Evolutionary conservation across 2,888 invertebrate species (phyloP).

Genomic region (Selenia dentaria): DNA sequence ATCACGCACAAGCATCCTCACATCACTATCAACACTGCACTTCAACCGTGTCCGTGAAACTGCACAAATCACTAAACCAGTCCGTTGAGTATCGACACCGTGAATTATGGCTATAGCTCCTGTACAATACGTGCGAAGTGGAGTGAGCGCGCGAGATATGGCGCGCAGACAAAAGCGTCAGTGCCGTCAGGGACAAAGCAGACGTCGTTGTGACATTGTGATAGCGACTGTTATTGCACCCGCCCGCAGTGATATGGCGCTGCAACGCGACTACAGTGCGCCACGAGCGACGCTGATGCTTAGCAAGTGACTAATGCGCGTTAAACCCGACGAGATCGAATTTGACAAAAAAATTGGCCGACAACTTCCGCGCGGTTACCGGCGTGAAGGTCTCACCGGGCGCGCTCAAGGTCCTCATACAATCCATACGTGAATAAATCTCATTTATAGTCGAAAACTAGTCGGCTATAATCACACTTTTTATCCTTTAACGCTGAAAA

Average conservation of each 20-base stretch:
- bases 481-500: conserved; percentile 61
- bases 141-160: conserved; percentile 49
- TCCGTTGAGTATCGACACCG: conserved; percentile 44
- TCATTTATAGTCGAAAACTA: conserved; percentile 74
- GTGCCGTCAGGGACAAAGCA: conserved; percentile 62
- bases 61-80: conserved; percentile 49
- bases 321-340: conserved; percentile 76
- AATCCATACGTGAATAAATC: conserved; percentile 80
- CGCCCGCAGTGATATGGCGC: conserved; percentile 59
- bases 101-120: conserved; percentile 48
- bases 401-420: conserved; percentile 81
- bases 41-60: conserved; percentile 43
- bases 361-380: conserved; percentile 83
- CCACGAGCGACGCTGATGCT: conserved; percentile 65
- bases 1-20: conserved; percentile 77
- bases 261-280: conserved; percentile 66
- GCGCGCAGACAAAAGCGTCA: conserved; percentile 53
- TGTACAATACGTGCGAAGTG: conserved; percentile 49
- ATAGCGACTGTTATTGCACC: conserved; percentile 76
- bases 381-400: conserved; percentile 80
- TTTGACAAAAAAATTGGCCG: conserved; percentile 79
- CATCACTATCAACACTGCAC: conserved; percentile 74
- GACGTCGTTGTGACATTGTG: conserved; percentile 76
- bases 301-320: conserved; percentile 77
- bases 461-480: conserved; percentile 62